These are phyloP conservation scores for Nannospalax galili DNA, from an alignment of 2,113 vertebrate species.

Conservation along the genomic window DNA sequence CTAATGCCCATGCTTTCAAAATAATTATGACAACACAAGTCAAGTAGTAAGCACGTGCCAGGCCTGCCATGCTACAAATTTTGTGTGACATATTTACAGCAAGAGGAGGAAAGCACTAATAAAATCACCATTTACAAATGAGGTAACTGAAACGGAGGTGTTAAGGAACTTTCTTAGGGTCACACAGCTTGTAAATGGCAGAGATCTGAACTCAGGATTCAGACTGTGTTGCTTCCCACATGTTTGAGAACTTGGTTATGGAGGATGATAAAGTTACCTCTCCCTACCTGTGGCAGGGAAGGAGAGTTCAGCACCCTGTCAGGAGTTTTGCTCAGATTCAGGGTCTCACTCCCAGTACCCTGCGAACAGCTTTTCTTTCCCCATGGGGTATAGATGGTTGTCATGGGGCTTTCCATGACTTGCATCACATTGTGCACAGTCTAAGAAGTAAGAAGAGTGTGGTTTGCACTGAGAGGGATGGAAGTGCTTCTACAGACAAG, in stretches of 20 bases:
- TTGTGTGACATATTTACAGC: not conserved
- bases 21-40: not conserved
- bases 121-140: not conserved
- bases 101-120: not conserved
- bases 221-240: not conserved
- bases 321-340: not conserved
- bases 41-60: not conserved
- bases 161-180: not conserved
- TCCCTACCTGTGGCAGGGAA: fast-evolving
- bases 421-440: not conserved
- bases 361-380: not conserved
- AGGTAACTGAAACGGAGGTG: not conserved
- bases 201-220: not conserved
- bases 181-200: not conserved
- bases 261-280: not conserved
- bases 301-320: not conserved
- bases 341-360: not conserved
- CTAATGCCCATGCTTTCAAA: not conserved
- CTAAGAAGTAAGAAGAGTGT: slow-evolving; percentile 6
- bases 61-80: not conserved
- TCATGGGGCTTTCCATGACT: not conserved
- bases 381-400: not conserved
- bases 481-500: not conserved
- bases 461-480: not conserved
- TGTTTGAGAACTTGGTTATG: not conserved